Evolutionary conservation across 2,888 invertebrate genomes (phyloP).

Genomic region (Caenorhabditis zanzibari): DNA sequence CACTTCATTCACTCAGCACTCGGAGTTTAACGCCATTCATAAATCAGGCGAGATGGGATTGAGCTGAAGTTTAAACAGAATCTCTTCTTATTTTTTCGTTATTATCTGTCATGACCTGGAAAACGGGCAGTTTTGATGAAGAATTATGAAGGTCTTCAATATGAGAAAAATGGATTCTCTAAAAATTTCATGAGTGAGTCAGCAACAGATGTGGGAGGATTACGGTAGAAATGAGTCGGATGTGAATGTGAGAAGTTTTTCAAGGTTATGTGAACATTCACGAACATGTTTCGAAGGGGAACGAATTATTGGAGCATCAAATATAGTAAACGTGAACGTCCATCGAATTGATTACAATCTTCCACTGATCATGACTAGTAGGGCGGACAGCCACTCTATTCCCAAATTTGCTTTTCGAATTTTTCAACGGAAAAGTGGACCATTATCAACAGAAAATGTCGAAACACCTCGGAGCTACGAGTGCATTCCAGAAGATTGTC

Average conservation of each 20-base stretch:
- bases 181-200: slow-evolving; percentile 3
- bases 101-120: slow-evolving; percentile 16
- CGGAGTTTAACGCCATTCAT: slow-evolving; percentile 24
- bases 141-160: neutral
- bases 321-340: neutral
- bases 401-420: neutral
- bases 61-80: slow-evolving; percentile 14
- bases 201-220: neutral
- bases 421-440: neutral
- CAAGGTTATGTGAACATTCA: neutral
- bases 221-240: slow-evolving; percentile 17
- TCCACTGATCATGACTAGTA: neutral
- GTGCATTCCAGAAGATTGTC: slow-evolving; percentile 21
- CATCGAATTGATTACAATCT: neutral
- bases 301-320: neutral
- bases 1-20: slow-evolving; percentile 9
- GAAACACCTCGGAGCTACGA: neutral
- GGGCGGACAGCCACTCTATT: neutral
- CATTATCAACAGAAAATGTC: slow-evolving; percentile 14
- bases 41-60: slow-evolving; percentile 39
- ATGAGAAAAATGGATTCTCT: neutral
- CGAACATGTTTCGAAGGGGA: neutral
- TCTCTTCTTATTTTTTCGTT: neutral
- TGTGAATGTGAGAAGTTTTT: neutral
- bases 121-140: neutral